Percentiles rank a stretch among this genome's conserved stretches.
Evolutionary conservation across 2,113 vertebrate genomes (phyloP).

Genomic region (Orthochromis indermauri): DNA sequence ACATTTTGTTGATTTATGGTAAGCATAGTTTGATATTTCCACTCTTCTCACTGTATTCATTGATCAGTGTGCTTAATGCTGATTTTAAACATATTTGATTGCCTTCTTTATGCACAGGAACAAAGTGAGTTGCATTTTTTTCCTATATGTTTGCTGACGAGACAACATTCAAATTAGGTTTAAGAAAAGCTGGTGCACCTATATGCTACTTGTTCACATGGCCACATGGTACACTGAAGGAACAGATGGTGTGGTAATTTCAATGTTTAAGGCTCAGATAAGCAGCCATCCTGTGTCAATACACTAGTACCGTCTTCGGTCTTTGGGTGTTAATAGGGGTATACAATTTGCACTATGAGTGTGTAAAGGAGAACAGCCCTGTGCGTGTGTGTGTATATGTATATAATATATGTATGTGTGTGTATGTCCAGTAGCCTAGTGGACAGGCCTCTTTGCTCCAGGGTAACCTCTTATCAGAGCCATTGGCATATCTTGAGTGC

Average conservation of each 20-base stretch:
- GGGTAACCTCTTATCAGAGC: slow-evolving; percentile 68
- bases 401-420: background rate
- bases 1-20: background rate
- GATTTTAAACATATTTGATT: background rate
- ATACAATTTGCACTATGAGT: background rate
- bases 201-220: background rate
- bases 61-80: background rate
- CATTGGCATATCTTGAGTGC: slow-evolving; percentile 70
- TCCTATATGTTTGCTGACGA: background rate
- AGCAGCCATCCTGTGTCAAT: slow-evolving; percentile 43
- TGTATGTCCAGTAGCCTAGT: background rate
- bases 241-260: slow-evolving; percentile 60
- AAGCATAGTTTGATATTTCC: background rate
- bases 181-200: background rate
- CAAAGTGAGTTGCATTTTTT: background rate
- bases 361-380: background rate
- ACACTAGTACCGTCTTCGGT: background rate
- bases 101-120: background rate
- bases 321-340: background rate
- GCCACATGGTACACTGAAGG: slow-evolving; percentile 30
- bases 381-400: background rate
- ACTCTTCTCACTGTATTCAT: background rate
- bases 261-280: slow-evolving; percentile 40
- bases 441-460: slow-evolving; percentile 51
- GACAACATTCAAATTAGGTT: background rate